Evolutionary conservation across 2,113 vertebrate species (phyloP).

Genomic region (Pteronura brasiliensis): DNA sequence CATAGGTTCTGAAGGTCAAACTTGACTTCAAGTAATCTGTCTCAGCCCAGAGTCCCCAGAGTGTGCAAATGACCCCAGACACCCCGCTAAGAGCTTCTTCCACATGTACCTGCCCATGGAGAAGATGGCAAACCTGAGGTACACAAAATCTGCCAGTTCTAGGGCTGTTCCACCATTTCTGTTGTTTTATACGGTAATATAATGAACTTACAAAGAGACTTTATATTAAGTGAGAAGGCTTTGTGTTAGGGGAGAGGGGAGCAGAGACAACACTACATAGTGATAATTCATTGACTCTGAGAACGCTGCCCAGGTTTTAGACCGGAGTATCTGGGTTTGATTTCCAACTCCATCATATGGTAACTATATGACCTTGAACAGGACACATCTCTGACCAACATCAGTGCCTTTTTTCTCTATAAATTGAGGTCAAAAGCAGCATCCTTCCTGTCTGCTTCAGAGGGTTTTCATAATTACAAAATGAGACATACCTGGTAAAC

Average conservation of each 20-base stretch:
- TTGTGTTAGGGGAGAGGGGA: neutral
- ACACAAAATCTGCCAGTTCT: neutral
- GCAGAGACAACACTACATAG: neutral
- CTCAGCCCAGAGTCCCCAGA: neutral
- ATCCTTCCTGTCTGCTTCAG: neutral
- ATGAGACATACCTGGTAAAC: neutral
- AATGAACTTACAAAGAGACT: neutral
- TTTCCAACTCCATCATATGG: neutral
- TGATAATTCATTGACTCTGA: neutral
- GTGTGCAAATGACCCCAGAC: accelerated
- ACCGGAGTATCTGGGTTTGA: neutral
- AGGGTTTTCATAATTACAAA: slow-evolving; percentile 17
- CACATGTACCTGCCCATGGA: neutral
- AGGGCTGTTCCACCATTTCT: neutral
- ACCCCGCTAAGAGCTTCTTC: neutral
- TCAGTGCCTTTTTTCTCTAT: neutral
- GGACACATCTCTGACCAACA: neutral
- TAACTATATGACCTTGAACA: neutral
- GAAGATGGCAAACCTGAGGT: neutral
- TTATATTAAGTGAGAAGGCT: neutral
- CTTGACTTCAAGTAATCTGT: neutral
- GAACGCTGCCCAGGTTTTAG: neutral
- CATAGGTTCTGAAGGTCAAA: neutral
- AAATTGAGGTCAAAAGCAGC: slow-evolving; percentile 16
- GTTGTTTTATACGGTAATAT: neutral